Evolutionary conservation across 2,797 vertebrate genomes (phyloP), one percentile per base, ranked within the genome.

Genomic region (Huso huso): DNA sequence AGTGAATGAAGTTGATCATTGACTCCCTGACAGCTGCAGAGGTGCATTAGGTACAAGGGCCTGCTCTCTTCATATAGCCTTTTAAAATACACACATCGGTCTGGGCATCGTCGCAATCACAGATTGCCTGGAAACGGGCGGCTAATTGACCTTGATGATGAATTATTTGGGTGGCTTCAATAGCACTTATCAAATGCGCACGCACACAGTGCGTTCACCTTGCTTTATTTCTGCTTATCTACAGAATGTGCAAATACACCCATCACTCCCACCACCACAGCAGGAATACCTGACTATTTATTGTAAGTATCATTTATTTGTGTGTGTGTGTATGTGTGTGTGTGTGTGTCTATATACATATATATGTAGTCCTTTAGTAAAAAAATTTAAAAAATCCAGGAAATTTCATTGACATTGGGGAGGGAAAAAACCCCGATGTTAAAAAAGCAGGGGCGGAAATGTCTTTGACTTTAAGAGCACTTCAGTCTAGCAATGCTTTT

Each of bases 231-330:
- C 15, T 71, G 50, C 72, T 68, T 76, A 61, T 82, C 76, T 73
- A 62, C 73, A 88, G 89, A 82, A 61, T 77, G 71, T 71, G 78
- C 78, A 73, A 87, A 83, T 81, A 82, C 86, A 78, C 79, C 82
- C 77, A 81, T 83, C 72, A 84, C 72, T 73, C 78, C 73, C 66
- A 77, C 72, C 65, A 77, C 78, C 60, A 70, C 76, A 11, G 85
- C 85, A 65, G 88, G 90, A 65, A 78, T 85, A 71, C 88, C 87
- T 0, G 90, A 93, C 73, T 94, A 94, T 82, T 78, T 93, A 77
- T 77, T 85, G 93, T 94, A 84, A 93, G 92, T 87, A 73, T 65
- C 57, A 37, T 37, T 37, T 37, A 37, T 37, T 3, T 37, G 23
- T 37, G 23, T 37, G 23, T 37, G 23, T 37, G 2, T 37, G 2